Evolutionary conservation across 1,140 invertebrate genomes (phyloP), one percentile per base, ranked within the genome.

Genomic region (Eubasilissa regina): DNA sequence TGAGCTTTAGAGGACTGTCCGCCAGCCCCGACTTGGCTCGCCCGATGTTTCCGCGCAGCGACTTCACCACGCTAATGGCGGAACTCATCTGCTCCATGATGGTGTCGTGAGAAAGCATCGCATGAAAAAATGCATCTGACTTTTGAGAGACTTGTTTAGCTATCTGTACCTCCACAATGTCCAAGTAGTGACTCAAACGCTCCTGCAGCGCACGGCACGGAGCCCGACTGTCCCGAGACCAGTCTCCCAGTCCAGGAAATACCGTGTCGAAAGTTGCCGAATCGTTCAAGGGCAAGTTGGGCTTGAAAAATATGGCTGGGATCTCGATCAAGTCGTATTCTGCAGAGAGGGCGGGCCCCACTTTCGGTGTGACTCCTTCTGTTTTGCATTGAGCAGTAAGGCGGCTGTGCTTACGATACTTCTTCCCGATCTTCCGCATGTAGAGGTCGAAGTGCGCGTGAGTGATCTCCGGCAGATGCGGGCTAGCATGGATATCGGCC

Each of bases 121-220:
- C 97, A 88, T 97, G 94, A 86, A 99, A 99, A 90, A 99, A 99
- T 9, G 97, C 97, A 82, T 96, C 95, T 7, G 97, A 98, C 87
- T 98, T 97, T 79, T 95, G 93, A n/a, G 97, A 95, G 64, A 99
- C 97, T 90, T 99, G 97, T 83, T 95, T 94, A 0, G 97, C 97
- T 85, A 99, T 98, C 89, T 96, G 94, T 80, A 98, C 95, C 89
- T 99, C 98, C 44, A 99, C 95, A 62, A 97, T 93, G 90, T 99
- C 97, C 83, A 99, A 90, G 87, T 98, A 98, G 87, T 98, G 96
- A 85, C 95, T 97, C n/a, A 99, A 89, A 82, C 91, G 90, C 85
- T 93, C 92, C 86, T 93, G 92, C 60, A 93, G 83, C 58, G 85
- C 83, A 79, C 87, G 86, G 79, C 81, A 83, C 56, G 90, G 85